Evolutionary conservation across 1,140 invertebrate species (phyloP).

Genomic region (Xylocopa sonorina): DNA sequence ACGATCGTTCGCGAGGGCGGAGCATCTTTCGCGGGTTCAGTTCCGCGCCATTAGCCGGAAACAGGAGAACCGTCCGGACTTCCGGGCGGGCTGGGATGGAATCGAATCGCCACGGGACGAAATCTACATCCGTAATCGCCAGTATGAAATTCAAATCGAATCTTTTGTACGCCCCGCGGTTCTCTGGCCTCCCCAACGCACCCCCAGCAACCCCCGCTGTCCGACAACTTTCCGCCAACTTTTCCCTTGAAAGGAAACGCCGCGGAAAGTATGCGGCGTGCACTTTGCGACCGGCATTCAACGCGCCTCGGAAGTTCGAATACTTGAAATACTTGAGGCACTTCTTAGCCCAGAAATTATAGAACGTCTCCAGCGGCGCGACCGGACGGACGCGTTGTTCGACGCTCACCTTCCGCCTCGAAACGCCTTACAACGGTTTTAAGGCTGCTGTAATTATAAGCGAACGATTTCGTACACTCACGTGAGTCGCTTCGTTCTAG

Average conservation of each 20-base stretch:
- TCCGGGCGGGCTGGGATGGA: not conserved
- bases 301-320: not conserved
- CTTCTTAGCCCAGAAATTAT: constrained; percentile 22
- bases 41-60: not conserved
- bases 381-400: not conserved
- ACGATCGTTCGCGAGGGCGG: not conserved
- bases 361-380: not conserved
- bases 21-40: not conserved
- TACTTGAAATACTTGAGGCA: constrained; percentile 9
- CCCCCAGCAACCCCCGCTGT: too few species aligned
- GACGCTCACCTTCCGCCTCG: not conserved
- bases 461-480: too few species aligned
- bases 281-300: constrained; percentile 29
- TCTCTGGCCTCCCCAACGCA: too few species aligned
- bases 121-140: constrained; percentile 41
- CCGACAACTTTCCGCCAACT: constrained; percentile 6
- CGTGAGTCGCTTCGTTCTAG: not conserved
- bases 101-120: constrained; percentile 9
- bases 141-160: constrained; percentile 47
- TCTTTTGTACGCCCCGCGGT: constrained; percentile 1
- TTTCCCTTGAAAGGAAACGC: constrained; percentile 33
- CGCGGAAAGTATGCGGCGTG: constrained; percentile 28
- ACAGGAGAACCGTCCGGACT: not conserved
- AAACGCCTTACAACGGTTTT: too few species aligned
- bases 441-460: too few species aligned